phyloP scores from a whole-genome alignment of 2,888 invertebrate species.

The Dioctria rufipes region DNA sequence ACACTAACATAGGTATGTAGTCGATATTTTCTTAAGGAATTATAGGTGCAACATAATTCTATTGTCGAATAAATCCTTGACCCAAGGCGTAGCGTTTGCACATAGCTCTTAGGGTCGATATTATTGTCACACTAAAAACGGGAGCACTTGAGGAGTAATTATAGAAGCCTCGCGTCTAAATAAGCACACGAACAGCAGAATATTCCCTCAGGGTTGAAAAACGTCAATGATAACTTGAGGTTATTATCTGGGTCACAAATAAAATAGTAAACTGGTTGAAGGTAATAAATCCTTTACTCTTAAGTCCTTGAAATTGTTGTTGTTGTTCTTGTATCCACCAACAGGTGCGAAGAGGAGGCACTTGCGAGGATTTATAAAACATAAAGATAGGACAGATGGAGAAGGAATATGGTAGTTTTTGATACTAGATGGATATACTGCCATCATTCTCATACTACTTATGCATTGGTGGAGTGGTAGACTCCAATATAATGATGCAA shows the following conservation, averaged over 20 bases:
- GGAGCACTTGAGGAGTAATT: conserved; percentile 26
- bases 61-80: conserved; percentile 22
- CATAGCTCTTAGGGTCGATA: conserved; percentile 10
- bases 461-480: too few species aligned
- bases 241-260: conserved; percentile 13
- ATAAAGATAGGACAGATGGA: too few species aligned
- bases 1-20: too few species aligned
- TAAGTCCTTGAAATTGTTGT: background rate
- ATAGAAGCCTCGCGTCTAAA: background rate
- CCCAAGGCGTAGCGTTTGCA: background rate
- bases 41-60: conserved; percentile 14
- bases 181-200: background rate
- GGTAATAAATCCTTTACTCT: background rate
- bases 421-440: too few species aligned
- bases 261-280: background rate
- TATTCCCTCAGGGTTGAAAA: background rate
- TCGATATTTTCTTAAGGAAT: background rate
- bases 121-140: conserved; percentile 11
- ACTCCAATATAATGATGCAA: too few species aligned
- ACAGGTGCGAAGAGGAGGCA: background rate
- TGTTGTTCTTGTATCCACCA: background rate
- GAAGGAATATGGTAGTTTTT: too few species aligned
- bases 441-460: too few species aligned
- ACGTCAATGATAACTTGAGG: background rate
- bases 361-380: too few species aligned